Base-by-base conservation (phyloP, 2,797 vertebrate genomes). In the Melanotaenia pygmaea region DNA sequence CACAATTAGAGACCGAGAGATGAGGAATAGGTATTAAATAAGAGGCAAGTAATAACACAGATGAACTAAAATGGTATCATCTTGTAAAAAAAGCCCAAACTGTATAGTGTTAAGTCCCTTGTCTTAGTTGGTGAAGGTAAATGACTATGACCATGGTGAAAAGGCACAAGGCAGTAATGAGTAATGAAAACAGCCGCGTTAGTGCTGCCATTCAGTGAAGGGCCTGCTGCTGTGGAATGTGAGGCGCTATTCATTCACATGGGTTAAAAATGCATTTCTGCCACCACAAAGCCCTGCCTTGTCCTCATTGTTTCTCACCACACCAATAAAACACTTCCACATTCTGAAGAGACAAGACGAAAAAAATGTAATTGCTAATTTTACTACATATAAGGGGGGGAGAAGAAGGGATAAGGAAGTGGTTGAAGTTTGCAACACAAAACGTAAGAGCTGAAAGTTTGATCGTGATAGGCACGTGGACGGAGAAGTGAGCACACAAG, bases 211-310 rank as follows among this genome's bases (percentile, higher is more conserved):
- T 92, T 92, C 89, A 91, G 89, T 65, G 70, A 88, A 89, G 86
- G 79, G 88, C 88, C 92, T 89, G 91, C 90, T 89, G 91, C 88
- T 90, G 89, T 88, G 92, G 91, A 93, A 93, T 93, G 92, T 93
- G 93, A 94, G 91, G 91, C 89, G 50, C 90, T 84, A 94, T 94
- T 94, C 91, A 94, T 94, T 90, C 91, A 91, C 89, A 88, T 82
- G 88, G 84, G 90, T 91, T 93, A 89, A 93, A 93, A 93, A 94
- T 92, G 90, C 92, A 92, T 93, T 91, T 91, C 88, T 89, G 86
- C 82, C 88, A 89, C 90, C 90, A 93, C 92, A 94, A 94, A 93
- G 92, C 84, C 85, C 78, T 77, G 93, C 92, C 91, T 94, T 94
- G 93, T 94, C 83, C 87, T 91, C 90, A 92, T 94, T 94, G 92